Evolutionary conservation across 2,888 invertebrate genomes (phyloP).

Genomic region (Ariolimax columbianus): DNA sequence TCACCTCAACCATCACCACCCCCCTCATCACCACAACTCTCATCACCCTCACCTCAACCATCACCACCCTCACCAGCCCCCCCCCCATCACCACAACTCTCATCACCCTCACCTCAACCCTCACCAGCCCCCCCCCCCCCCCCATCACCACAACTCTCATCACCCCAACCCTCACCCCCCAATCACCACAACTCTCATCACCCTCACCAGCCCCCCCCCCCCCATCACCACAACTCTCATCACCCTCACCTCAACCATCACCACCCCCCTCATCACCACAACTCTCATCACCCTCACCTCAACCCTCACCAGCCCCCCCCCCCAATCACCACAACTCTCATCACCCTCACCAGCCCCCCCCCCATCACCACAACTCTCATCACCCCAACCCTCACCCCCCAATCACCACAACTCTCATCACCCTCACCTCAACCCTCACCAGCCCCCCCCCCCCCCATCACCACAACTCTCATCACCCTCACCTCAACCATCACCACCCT

Average conservation of each 20-base stretch:
- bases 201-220: not conserved
- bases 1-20: too few relatives aligned
- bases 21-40: too few relatives aligned
- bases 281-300: not conserved
- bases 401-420: not conserved
- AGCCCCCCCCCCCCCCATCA: not conserved
- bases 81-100: too few relatives aligned
- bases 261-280: not conserved
- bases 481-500: not conserved
- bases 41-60: too few relatives aligned
- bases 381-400: not conserved
- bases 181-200: not conserved
- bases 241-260: not conserved
- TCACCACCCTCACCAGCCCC: too few relatives aligned
- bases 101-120: too few relatives aligned
- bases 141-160: too few relatives aligned
- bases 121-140: too few relatives aligned
- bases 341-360: not conserved
- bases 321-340: too few relatives aligned
- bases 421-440: not conserved
- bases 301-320: not conserved
- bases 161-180: too few relatives aligned
- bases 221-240: not conserved
- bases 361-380: not conserved
- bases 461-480: not conserved